Conservation (phyloP, 2,113 vertebrate species). For the Ursus arctos region DNA sequence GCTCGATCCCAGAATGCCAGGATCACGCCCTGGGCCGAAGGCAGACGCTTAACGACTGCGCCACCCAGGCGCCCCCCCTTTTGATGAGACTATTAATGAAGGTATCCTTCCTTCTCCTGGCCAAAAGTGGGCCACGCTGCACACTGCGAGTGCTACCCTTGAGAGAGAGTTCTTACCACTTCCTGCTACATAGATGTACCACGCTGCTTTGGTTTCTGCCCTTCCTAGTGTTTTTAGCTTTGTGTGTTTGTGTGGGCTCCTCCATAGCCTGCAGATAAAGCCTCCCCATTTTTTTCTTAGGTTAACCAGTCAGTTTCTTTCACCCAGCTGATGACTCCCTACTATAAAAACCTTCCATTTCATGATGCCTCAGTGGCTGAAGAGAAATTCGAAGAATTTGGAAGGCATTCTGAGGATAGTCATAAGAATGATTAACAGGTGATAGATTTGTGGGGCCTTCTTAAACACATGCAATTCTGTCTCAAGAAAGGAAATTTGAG, state of each 20-base stretch:
- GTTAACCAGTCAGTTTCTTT: neutral
- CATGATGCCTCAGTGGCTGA: neutral
- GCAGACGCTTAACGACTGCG: too few relatives aligned
- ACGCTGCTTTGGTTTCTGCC: neutral
- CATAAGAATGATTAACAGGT: neutral
- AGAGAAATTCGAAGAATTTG: slow-evolving; percentile 2
- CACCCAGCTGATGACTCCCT: neutral
- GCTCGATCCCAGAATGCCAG: too few relatives aligned
- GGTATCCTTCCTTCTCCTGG: neutral
- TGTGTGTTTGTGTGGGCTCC: neutral
- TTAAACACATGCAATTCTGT: slow-evolving; percentile 15
- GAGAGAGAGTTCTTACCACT: neutral
- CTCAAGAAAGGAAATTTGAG: slow-evolving; percentile 26
- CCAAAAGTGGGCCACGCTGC: neutral
- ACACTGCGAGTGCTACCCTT: neutral
- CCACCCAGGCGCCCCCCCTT: too few relatives aligned
- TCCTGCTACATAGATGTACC: neutral
- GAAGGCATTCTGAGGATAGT: neutral
- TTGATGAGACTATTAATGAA: neutral
- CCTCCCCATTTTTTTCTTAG: neutral
- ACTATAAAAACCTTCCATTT: neutral
- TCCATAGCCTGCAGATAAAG: neutral
- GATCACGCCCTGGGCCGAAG: too few relatives aligned
- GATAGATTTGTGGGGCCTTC: neutral
- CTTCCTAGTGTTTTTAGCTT: neutral